Evolutionary conservation across 2,113 vertebrate species (phyloP), one percentile per base, ranked within the genome.

Genomic region (Fulica atra): DNA sequence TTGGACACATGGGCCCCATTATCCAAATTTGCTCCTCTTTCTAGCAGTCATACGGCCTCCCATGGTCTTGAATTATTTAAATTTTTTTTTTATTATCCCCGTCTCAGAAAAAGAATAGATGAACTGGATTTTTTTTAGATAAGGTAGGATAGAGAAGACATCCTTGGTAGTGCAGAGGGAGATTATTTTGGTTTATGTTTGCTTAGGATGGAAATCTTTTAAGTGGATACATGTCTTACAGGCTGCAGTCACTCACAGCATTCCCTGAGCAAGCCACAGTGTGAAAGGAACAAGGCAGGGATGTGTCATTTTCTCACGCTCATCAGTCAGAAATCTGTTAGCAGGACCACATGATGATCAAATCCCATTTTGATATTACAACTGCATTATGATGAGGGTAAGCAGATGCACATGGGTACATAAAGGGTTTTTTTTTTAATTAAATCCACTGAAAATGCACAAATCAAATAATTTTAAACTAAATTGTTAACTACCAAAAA

Each of bases 101-200:
- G 44, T 7, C 60, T 13, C 57, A 29, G 26, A 88, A 65, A 51
- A 24, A 77, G 6, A 81, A 48, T 44, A 25, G 54, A 81, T 70
- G 19, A 81, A 63, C 50, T 73, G 25, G 16, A 1, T 91, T 10
- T 93, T 93, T 65, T 44, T 77, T 53, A 92, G 40, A 50, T 16
- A 57, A 9, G 8, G 9, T 36, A 60, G n/a, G 38, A 56, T 29
- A 18, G 1, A 2, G 64, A 64, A 76, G 35, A 56, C 1, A 2
- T 72, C 63, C 63, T 85, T 69, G 48, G n/a, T 53, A 69, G 57
- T 13, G 21, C 16, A 72, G 68, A 48, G 23, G 19, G 59, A 86
- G 68, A 70, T 92, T 76, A 72, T 72, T 89, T 89, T 82, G 33
- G 72, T 77, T 33, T 50, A 44, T 57, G 21, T 72, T 64, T 89